Conservation (phyloP, 2,113 vertebrate species). For the Platysternon megacephalum region DNA sequence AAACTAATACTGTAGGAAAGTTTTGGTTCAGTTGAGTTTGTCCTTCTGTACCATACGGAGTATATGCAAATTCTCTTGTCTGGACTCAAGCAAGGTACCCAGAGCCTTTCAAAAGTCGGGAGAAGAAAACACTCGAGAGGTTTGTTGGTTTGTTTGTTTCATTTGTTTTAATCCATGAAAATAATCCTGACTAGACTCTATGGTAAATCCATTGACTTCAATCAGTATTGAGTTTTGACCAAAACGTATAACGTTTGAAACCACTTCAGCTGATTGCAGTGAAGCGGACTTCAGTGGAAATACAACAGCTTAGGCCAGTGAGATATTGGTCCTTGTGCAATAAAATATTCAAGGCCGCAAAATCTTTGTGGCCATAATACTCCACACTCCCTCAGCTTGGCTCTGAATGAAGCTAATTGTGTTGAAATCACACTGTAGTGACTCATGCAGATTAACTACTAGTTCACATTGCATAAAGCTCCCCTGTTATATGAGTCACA, state of each 20-base stretch:
- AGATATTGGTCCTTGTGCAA: not conserved
- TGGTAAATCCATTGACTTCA: not conserved
- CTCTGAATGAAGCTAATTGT: not conserved
- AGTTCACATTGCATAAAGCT: not conserved
- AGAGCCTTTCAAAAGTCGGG: not conserved
- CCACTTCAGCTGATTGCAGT: not conserved
- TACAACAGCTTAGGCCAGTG: not conserved
- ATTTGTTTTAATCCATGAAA: not conserved
- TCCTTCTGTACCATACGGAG: not conserved
- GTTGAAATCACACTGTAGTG: not conserved
- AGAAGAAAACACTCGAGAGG: not conserved
- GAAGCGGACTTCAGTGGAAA: not conserved
- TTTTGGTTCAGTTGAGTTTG: not conserved
- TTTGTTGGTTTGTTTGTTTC: not conserved
- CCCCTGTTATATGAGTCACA: not conserved
- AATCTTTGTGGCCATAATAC: not conserved
- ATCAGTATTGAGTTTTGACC: not conserved
- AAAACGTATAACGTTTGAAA: fast-evolving
- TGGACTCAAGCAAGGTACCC: not conserved
- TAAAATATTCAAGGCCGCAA: not conserved
- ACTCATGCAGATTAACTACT: not conserved
- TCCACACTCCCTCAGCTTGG: not conserved
- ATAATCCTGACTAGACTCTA: not conserved
- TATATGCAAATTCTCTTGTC: not conserved
- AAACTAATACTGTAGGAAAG: not conserved